These are phyloP conservation scores for Aegithalos caudatus DNA, from an alignment of 2,113 vertebrate genomes.

Conservation along the genomic window DNA sequence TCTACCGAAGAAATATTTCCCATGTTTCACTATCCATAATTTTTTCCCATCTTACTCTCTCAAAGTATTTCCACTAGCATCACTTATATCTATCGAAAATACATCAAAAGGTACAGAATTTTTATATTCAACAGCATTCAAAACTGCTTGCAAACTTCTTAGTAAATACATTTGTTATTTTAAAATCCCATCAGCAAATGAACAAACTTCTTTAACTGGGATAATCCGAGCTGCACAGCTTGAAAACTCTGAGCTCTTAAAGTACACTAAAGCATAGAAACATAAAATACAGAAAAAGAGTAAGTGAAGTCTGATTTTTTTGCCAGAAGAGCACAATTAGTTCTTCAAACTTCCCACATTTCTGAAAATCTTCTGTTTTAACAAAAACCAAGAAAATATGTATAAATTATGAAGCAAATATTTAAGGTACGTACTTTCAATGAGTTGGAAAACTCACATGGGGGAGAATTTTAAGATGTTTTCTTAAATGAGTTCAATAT, in stretches of 20 bases:
- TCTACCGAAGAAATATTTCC: not conserved
- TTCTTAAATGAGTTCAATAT: not conserved
- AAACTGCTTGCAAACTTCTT: not conserved
- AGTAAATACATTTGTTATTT: not conserved
- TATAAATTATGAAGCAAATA: not conserved
- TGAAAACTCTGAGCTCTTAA: not conserved
- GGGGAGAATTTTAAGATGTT: not conserved
- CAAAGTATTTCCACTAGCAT: not conserved
- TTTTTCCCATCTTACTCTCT: not conserved
- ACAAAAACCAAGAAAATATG: not conserved
- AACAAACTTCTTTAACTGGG: not conserved
- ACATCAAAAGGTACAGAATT: not conserved
- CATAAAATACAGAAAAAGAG: not conserved
- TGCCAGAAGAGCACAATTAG: not conserved
- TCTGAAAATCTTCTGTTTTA: not conserved
- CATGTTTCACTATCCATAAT: not conserved
- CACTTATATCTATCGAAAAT: not conserved
- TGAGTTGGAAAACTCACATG: rapidly evolving
- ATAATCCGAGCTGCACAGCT: not conserved
- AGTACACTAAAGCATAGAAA: not conserved
- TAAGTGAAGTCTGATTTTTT: not conserved
- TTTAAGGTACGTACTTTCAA: not conserved
- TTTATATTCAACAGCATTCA: not conserved
- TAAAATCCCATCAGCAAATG: not conserved
- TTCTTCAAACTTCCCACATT: not conserved